Evolutionary conservation across 2,888 invertebrate genomes (phyloP), one percentile per base, ranked within the genome.

Genomic region (Pyrrhosoma nymphula): DNA sequence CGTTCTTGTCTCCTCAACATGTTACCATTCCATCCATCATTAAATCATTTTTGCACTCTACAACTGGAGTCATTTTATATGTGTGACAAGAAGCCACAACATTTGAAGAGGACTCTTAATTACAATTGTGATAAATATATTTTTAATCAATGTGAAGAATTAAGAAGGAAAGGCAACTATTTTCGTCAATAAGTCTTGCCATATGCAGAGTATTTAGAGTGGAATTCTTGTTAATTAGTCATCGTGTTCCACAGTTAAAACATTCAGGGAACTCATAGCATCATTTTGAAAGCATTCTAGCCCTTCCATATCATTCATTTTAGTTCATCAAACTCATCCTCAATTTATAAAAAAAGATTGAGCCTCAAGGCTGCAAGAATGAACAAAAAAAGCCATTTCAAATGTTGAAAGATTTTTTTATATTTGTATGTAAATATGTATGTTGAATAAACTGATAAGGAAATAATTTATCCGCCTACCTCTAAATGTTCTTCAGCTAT

Each of bases 51-150:
- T 82, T 35, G 82, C 82, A 82, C 35, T 26, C 35, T 82, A 82
- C 16, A 26, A 35, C 4, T 82, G 30, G 82, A 82, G 82, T 82
- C 82, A 82, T 23, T 82, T 30, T 14, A 16, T 82, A 82, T 26
- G 12, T 35, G 39, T 89, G 56, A 89, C 89, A 55, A 47, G 47
- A n/a, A 47, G 69, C 69, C n/a, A 60, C 47, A 55, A 47, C 89
- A 56, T 93, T 63, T 69, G 63, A 93, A 69, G 69, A 63, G n/a
- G 93, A 89, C 93, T 75, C 47, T 75, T 69, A 30, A 93, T 75
- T 63, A 39, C 63, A 69, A 35, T 93, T 93, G 93, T 93, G 93
- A 93, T 93, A 93, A 69, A 69, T 93, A 69, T 18, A 75, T 93
- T 93, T 69, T 69, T n/a, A 93, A 47, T 16, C 8, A 69, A 55